A percentile compares a stretch with the other conserved stretches of the same genome.
Evolutionary conservation across 2,888 invertebrate species (phyloP).

Genomic region (Archaeoteleia sp.): DNA sequence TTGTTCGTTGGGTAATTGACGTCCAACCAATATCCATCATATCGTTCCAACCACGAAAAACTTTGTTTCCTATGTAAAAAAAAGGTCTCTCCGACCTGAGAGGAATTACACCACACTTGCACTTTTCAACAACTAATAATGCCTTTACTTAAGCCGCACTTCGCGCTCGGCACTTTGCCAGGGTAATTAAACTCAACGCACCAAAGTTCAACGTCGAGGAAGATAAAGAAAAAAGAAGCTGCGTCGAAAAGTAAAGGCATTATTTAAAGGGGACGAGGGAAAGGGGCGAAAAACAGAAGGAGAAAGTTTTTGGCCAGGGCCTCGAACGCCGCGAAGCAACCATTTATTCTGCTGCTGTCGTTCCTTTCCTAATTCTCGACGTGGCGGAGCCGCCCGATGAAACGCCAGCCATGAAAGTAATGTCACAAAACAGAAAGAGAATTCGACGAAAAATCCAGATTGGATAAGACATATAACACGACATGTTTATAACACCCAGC

Average conservation of each 20-base stretch:
- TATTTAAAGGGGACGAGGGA: conserved; percentile 5
- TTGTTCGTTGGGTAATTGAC: too few relatives aligned
- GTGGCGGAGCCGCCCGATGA: neutral
- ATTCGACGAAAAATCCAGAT: neutral
- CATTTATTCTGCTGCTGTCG: conserved; percentile 2
- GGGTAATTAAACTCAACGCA: conserved; percentile 21
- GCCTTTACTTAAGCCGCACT: conserved; percentile 18
- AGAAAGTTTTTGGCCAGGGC: conserved; percentile 8
- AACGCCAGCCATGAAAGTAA: conserved; percentile 1
- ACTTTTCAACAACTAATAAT: conserved; percentile 22
- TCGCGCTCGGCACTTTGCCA: conserved; percentile 17
- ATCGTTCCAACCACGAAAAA: neutral
- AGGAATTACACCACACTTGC: conserved; percentile 16
- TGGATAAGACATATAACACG: conserved; percentile 4
- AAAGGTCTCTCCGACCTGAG: conserved; percentile 7
- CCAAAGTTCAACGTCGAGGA: conserved; percentile 15
- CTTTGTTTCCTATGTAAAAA: neutral
- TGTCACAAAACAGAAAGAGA: conserved; percentile 7
- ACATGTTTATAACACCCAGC: neutral
- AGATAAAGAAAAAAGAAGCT: neutral
- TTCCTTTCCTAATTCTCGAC: neutral
- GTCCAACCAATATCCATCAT: too few relatives aligned
- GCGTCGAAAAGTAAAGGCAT: conserved; percentile 5
- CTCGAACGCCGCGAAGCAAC: neutral
- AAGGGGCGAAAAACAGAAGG: neutral